Conservation (phyloP, 2,113 vertebrate species). For the Nipponia nippon region DNA sequence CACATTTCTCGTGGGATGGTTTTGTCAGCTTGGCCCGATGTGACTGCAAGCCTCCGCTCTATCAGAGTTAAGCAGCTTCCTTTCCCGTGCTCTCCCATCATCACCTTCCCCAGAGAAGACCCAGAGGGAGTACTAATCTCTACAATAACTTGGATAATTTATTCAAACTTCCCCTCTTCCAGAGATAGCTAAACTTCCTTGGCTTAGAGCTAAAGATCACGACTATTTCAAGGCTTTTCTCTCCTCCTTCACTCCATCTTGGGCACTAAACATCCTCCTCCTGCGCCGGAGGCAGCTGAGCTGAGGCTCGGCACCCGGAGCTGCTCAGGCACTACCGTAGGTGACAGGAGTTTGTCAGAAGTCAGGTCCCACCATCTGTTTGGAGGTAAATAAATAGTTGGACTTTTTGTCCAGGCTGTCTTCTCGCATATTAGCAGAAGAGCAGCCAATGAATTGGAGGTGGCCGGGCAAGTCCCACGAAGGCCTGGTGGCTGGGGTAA, state of each 20-base stretch:
- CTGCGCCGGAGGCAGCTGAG: neutral
- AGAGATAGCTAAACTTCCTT: neutral
- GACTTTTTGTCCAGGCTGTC: neutral
- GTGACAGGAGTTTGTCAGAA: neutral
- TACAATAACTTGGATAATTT: neutral
- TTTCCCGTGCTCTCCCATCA: neutral
- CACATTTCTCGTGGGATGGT: neutral
- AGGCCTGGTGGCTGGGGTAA: neutral
- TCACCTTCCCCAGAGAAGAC: neutral
- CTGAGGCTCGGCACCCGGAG: neutral
- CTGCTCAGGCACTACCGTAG: neutral
- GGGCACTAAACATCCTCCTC: neutral
- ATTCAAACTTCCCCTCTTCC: neutral
- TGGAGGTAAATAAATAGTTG: neutral
- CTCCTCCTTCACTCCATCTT: neutral
- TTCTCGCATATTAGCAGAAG: neutral
- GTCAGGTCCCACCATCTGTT: neutral
- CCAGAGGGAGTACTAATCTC: neutral
- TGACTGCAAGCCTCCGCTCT: neutral
- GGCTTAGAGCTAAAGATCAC: neutral
- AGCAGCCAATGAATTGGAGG: neutral
- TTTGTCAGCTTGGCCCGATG: fast-evolving
- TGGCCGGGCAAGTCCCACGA: neutral
- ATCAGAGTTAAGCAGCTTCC: neutral
- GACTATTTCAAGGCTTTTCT: neutral